Evolutionary conservation across 2,797 vertebrate species (phyloP).

Genomic region (Limnodromus scolopaceus): DNA sequence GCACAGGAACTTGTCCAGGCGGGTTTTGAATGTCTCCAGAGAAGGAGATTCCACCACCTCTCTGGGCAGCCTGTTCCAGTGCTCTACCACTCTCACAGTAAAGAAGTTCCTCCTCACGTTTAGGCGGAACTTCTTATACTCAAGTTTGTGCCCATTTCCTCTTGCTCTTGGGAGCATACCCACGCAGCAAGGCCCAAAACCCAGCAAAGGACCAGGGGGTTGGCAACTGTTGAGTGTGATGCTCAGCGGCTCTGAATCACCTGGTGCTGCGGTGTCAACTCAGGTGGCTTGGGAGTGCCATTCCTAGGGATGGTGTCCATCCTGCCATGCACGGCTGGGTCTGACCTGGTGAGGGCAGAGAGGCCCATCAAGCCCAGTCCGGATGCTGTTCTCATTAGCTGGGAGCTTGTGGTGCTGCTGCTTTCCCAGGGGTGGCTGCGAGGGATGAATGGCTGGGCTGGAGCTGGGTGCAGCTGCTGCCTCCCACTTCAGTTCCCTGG

Average conservation of each 20-base stretch:
- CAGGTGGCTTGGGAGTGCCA: rapidly evolving
- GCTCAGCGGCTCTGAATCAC: rapidly evolving
- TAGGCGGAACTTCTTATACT: no score
- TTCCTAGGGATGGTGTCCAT: rapidly evolving
- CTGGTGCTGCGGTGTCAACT: background rate
- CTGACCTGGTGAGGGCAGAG: background rate
- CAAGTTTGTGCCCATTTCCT: no score
- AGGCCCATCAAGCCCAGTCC: rapidly evolving
- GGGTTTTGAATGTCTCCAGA: no score
- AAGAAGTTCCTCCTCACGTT: no score
- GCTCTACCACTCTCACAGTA: no score
- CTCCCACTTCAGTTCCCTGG: background rate
- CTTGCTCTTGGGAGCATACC: no score
- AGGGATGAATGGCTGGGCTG: background rate
- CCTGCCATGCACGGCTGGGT: background rate
- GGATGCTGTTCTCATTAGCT: rapidly evolving
- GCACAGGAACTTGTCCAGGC: no score
- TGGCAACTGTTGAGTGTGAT: rapidly evolving
- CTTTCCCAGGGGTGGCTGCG: background rate
- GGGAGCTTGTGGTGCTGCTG: rapidly evolving
- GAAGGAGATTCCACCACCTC: no score
- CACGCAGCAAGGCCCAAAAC: rapidly evolving
- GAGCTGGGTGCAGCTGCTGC: conserved; percentile 13
- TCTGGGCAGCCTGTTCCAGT: no score
- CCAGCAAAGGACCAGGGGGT: rapidly evolving